phyloP scores from a whole-genome alignment of 2,113 vertebrate species.

The Smithornis capensis region DNA sequence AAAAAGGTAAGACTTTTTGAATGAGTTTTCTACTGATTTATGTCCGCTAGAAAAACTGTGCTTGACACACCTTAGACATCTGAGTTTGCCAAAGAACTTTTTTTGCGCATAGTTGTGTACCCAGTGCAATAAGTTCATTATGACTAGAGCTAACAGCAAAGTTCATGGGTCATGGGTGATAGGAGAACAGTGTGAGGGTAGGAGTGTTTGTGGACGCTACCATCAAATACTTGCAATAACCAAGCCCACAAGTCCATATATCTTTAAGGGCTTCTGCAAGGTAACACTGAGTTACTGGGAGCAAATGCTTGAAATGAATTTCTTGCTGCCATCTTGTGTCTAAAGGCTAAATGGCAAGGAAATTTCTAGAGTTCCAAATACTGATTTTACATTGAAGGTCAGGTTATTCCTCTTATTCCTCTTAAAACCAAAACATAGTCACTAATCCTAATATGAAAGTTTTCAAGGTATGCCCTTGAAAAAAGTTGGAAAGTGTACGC shows the following conservation, averaged over 20 bases:
- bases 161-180: background rate
- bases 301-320: constrained; percentile 50
- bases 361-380: constrained; percentile 37
- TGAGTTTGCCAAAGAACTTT: background rate
- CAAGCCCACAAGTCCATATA: background rate
- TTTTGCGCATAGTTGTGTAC: background rate
- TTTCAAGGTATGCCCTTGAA: background rate
- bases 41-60: background rate
- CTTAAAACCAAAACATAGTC: background rate
- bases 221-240: background rate
- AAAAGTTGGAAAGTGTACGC: background rate
- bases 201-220: background rate
- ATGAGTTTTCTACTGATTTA: background rate
- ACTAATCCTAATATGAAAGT: background rate
- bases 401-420: background rate
- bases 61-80: background rate
- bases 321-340: constrained; percentile 71
- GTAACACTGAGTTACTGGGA: background rate
- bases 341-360: constrained; percentile 58
- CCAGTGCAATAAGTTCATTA: background rate
- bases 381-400: background rate
- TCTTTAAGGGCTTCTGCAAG: background rate
- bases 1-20: background rate
- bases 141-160: background rate
- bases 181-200: background rate